Conservation (phyloP, 2,888 invertebrate species). For the Acanthosepion esculentum region DNA sequence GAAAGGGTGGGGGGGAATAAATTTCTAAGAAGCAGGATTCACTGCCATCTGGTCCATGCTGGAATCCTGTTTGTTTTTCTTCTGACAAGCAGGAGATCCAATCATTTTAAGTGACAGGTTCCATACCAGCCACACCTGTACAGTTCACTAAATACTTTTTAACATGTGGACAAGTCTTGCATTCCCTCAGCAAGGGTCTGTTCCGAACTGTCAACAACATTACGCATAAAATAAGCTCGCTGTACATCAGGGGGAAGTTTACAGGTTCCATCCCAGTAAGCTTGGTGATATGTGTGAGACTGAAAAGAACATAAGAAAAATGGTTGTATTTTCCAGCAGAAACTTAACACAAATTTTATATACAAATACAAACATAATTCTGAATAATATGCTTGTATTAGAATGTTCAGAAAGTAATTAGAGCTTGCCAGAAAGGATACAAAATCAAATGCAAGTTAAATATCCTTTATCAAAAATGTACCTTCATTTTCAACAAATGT, state of each 20-base stretch:
- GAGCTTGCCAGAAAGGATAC: no score
- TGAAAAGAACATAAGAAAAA: constrained; percentile 54
- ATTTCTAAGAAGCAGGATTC: constrained; percentile 8
- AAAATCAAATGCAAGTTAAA: no score
- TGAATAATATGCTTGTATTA: no score
- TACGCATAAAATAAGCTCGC: constrained; percentile 60
- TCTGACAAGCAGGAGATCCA: not conserved
- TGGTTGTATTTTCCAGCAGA: no score
- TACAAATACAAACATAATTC: no score
- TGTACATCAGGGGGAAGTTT: constrained; percentile 64
- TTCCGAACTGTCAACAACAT: constrained; percentile 62
- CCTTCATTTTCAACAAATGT: no score
- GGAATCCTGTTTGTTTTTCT: not conserved
- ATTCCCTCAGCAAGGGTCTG: constrained; percentile 63
- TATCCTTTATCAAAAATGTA: no score
- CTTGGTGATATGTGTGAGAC: constrained; percentile 70
- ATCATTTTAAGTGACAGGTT: not conserved
- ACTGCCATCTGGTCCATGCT: not conserved
- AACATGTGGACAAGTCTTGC: constrained; percentile 67
- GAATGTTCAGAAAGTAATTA: no score
- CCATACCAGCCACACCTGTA: not conserved
- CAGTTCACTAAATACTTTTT: constrained; percentile 46
- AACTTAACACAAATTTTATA: no score
- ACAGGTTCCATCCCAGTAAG: constrained; percentile 70
- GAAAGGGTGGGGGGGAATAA: not conserved